Evolutionary conservation across 2,888 invertebrate species (phyloP).

Genomic region (Euclidia mi): DNA sequence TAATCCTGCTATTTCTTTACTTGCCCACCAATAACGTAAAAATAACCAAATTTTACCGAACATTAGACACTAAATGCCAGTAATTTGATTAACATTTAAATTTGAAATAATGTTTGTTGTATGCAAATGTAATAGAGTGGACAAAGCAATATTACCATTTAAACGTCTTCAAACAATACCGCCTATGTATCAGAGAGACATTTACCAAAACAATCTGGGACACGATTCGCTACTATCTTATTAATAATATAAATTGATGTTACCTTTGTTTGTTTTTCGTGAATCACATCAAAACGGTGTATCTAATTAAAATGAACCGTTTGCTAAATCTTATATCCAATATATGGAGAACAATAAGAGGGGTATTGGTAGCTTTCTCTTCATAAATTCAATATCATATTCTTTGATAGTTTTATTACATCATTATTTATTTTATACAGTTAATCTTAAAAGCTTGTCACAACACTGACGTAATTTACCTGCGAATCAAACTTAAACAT

Average conservation of each 20-base stretch:
- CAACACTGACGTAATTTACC: too few species aligned
- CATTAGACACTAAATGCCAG: slow-evolving; percentile 48
- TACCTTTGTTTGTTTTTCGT: slow-evolving; percentile 15
- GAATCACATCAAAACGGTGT: slow-evolving; percentile 13
- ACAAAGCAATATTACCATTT: slow-evolving; percentile 57
- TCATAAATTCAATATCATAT: too few species aligned
- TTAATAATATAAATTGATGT: slow-evolving; percentile 20
- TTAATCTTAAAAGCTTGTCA: too few species aligned
- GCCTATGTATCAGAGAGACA: slow-evolving; percentile 46
- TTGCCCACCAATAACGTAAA: slow-evolving; percentile 8
- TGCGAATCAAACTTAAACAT: too few species aligned
- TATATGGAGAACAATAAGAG: not conserved
- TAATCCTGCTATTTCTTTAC: slow-evolving; percentile 11
- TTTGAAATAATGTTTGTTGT: slow-evolving; percentile 51
- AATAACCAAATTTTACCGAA: slow-evolving; percentile 33
- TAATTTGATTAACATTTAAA: slow-evolving; percentile 58
- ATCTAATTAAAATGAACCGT: slow-evolving; percentile 13
- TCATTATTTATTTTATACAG: too few species aligned
- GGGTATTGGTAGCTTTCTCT: not conserved
- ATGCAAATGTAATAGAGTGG: slow-evolving; percentile 53
- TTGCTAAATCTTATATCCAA: slow-evolving; percentile 1
- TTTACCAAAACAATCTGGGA: slow-evolving; percentile 47
- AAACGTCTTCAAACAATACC: slow-evolving; percentile 57
- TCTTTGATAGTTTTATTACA: too few species aligned
- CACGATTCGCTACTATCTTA: slow-evolving; percentile 15